Percentiles rank a stretch among this genome's conserved stretches.
phyloP scores from a whole-genome alignment of 2,113 vertebrate genomes.

The Caranx melampygus region DNA sequence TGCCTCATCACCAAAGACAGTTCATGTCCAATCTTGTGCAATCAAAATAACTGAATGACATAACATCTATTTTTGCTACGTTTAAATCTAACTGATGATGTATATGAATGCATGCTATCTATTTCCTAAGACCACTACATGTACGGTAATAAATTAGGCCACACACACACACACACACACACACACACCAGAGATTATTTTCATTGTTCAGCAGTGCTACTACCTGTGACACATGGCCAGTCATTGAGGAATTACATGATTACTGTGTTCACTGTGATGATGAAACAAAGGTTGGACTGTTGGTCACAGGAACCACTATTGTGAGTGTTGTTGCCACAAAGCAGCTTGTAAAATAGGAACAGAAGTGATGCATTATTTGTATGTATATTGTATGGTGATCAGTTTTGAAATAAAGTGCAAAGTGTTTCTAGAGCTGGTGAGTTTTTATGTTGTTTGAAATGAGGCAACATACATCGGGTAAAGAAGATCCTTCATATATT shows the following conservation, averaged over 20 bases:
- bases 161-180: background rate
- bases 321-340: background rate
- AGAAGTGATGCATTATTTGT: slow-evolving; percentile 17
- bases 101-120: slow-evolving; percentile 27
- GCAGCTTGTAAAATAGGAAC: slow-evolving; percentile 13
- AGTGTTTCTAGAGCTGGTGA: slow-evolving; percentile 35
- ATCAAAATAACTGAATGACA: slow-evolving; percentile 43
- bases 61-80: slow-evolving; percentile 43
- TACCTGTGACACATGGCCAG: background rate
- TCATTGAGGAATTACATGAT: slow-evolving; percentile 18
- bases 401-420: slow-evolving; percentile 56
- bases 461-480: background rate
- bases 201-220: background rate
- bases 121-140: slow-evolving; percentile 26
- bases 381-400: slow-evolving; percentile 36
- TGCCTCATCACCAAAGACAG: slow-evolving; percentile 10
- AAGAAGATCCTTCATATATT: too few species aligned
- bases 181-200: slow-evolving; percentile 1
- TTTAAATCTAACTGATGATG: slow-evolving; percentile 8
- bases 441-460: background rate
- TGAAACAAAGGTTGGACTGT: slow-evolving; percentile 16
- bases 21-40: slow-evolving; percentile 18
- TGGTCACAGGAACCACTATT: background rate
- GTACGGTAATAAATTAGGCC: background rate
- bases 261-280: slow-evolving; percentile 15